Evolutionary conservation across 2,797 vertebrate species (phyloP).

Genomic region (Austrolebias charrua): DNA sequence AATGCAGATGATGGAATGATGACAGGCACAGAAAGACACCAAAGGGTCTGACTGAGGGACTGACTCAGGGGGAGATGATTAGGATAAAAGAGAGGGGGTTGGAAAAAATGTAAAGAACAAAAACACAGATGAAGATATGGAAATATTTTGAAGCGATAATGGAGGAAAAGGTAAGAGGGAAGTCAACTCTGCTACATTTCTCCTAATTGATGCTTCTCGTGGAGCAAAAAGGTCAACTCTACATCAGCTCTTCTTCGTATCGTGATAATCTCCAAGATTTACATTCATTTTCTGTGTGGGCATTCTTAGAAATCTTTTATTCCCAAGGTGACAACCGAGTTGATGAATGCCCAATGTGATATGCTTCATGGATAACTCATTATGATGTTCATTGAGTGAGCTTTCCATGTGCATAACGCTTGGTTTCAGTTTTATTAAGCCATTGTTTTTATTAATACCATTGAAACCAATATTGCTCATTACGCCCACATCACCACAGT

Average conservation of each 20-base stretch:
- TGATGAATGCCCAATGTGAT: conserved; percentile 38
- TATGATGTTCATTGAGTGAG: conserved; percentile 38
- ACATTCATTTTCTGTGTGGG: not conserved
- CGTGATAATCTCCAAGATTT: conserved; percentile 10
- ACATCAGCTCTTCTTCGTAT: conserved; percentile 7
- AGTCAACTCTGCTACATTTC: conserved; percentile 2
- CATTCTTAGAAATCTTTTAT: conserved; percentile 6
- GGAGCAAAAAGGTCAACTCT: conserved; percentile 27
- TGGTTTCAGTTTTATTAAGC: conserved; percentile 27
- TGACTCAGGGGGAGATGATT: conserved; percentile 39
- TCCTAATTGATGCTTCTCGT: not conserved
- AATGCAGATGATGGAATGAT: conserved; percentile 53
- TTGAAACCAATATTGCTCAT: conserved; percentile 57
- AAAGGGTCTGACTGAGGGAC: conserved; percentile 34
- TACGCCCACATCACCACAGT: conserved; percentile 44
- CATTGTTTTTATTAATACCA: conserved; percentile 50
- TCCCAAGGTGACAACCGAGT: conserved; percentile 12
- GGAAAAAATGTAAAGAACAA: conserved; percentile 26
- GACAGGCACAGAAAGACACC: conserved; percentile 46
- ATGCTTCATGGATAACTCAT: conserved; percentile 40
- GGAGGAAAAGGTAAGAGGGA: conserved; percentile 15
- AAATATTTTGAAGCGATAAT: conserved; percentile 34
- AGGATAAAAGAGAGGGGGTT: conserved; percentile 9
- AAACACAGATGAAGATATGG: conserved; percentile 29
- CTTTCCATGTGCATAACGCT: conserved; percentile 22